Evolutionary conservation across 2,113 vertebrate species (phyloP).

Genomic region (Procavia capensis): DNA sequence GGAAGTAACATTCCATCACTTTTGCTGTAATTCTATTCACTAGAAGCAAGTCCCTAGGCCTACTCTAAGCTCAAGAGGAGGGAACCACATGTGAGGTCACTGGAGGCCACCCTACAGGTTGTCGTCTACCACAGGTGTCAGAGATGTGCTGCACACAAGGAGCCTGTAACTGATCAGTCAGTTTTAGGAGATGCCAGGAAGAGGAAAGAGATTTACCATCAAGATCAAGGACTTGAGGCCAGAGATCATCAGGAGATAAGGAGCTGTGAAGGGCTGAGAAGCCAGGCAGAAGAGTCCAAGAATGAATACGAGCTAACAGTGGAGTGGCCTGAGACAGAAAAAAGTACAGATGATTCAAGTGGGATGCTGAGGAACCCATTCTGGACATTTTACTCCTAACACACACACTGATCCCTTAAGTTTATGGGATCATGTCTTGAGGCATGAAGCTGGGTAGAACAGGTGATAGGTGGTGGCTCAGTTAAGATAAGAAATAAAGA

Average conservation of each 20-base stretch:
- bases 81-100: too few species aligned
- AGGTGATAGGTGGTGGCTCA: neutral
- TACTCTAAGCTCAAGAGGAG: neutral
- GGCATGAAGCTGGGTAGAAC: neutral
- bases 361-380: neutral
- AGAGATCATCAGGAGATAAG: neutral
- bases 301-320: neutral
- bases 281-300: neutral
- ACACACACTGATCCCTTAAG: neutral
- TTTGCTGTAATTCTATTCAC: neutral
- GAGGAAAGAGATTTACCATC: neutral
- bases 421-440: neutral
- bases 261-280: neutral
- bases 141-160: neutral
- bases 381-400: neutral
- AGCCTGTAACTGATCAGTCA: neutral
- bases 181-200: slow-evolving; percentile 17
- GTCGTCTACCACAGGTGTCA: neutral
- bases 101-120: neutral
- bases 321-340: neutral
- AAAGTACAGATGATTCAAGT: neutral
- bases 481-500: neutral
- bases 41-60: neutral
- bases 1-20: neutral
- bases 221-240: neutral